Evolutionary conservation across 2,888 invertebrate genomes (phyloP), one percentile per base, ranked within the genome.

Genomic region (Drosophila phalerata): DNA sequence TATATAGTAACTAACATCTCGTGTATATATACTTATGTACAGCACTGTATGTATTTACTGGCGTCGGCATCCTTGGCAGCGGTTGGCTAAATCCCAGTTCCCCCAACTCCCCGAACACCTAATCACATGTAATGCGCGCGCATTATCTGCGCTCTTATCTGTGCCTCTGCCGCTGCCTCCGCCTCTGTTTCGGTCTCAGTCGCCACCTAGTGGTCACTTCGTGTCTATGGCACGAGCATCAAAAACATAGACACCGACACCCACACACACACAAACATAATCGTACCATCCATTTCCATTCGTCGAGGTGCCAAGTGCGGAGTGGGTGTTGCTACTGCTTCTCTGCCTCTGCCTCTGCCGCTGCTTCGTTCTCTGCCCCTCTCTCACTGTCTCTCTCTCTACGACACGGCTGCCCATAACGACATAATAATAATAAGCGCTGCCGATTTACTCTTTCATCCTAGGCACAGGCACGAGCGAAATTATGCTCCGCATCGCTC

Each of bases 41-140:
- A 48, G 28, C 28, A 28, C 28, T 28, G 28, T 30, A 28, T 28
- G 8, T 10, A 68, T 77, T 6, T 64, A 68, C 67, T 22, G 73
- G 61, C 77, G 66, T 57, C 70, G 61, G 68, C 64, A 51, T 81
- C 72, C 82, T 88, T 77, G 73, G 79, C 83, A 73, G 86, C 82
- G 91, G 91, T 91, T 91, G 91, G 91, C 84, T 91, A 90, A 91
- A 90, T 87, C 28, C 28, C 28, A 28, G 4, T 8, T 28, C 22
- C 28, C 28, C 89, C 91, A 85, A 67, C 81, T 78, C 77, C 64
- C 61, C 81, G 79, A 72, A 90, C 90, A 91, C 89, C 92, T 92
- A 92, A 92, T 92, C 91, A 89, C 91, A 89, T 91, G 89, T 92
- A 92, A 92, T 92, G 92, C 92, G 93, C 92, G 92, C 92, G 92